These are phyloP conservation scores for Zelleria hepariella DNA, from an alignment of 2,888 invertebrate species.

Conservation along the genomic window DNA sequence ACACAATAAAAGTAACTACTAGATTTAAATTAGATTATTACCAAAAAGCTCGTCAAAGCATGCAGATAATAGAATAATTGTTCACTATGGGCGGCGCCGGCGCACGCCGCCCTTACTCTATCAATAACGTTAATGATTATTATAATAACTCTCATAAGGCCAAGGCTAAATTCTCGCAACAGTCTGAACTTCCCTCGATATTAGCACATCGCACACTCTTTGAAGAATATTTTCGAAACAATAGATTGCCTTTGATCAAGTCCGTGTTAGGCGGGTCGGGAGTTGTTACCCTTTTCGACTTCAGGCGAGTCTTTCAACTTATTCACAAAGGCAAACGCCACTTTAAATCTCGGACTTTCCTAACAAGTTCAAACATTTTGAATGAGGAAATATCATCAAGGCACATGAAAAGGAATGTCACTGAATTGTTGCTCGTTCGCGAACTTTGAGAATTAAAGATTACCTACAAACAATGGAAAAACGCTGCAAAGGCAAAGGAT, in stretches of 20 bases:
- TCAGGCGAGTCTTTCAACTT: background rate
- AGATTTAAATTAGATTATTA: slow-evolving; percentile 69
- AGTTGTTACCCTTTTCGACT: background rate
- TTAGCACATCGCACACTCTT: slow-evolving; percentile 3
- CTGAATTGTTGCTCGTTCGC: background rate
- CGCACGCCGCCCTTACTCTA: slow-evolving; percentile 53
- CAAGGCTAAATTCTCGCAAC: slow-evolving; percentile 73
- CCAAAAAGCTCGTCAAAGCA: slow-evolving; percentile 73
- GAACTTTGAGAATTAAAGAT: slow-evolving; percentile 37
- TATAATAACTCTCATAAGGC: slow-evolving; percentile 71
- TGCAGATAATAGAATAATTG: slow-evolving; percentile 67
- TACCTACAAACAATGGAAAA: slow-evolving; percentile 16
- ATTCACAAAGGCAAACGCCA: slow-evolving; percentile 1
- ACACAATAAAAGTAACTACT: slow-evolving; percentile 68
- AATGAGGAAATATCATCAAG: slow-evolving; percentile 30
- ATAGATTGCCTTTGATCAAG: background rate
- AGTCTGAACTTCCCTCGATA: slow-evolving; percentile 24
- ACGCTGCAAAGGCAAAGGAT: background rate
- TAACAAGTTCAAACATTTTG: slow-evolving; percentile 1
- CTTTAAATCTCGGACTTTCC: background rate
- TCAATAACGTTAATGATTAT: slow-evolving; percentile 58
- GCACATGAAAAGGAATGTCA: slow-evolving; percentile 52
- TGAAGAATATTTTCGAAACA: background rate
- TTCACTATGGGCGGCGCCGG: slow-evolving; percentile 61
- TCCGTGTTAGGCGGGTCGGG: background rate